phyloP scores from a whole-genome alignment of 2,797 vertebrate species.

The Kryptolebias ocellatus region DNA sequence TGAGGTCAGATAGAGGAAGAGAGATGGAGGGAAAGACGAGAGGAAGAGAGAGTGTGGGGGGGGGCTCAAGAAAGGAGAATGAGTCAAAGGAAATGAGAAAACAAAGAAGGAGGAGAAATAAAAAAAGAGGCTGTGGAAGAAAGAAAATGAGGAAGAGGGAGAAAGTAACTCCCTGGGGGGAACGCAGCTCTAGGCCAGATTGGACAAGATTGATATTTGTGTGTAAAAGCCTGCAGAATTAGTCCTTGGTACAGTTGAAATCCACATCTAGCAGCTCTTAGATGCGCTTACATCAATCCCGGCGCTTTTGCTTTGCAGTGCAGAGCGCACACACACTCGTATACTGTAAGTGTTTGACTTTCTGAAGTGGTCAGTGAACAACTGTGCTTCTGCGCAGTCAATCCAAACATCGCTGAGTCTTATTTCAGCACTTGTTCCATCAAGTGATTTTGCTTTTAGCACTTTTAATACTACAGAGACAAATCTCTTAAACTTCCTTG shows the following conservation, averaged over 20 bases:
- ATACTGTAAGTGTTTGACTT: conserved; percentile 43
- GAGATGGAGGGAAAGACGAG: conserved; percentile 54
- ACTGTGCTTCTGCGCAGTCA: conserved; percentile 11
- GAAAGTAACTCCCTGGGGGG: conserved; percentile 68
- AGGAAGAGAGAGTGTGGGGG: conserved; percentile 42
- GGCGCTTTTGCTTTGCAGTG: conserved; percentile 27
- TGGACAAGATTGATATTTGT: conserved; percentile 77
- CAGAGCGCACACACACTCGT: neutral
- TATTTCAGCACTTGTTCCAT: conserved; percentile 36
- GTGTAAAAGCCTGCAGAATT: conserved; percentile 69
- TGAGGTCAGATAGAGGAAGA: conserved; percentile 81
- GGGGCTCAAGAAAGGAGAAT: conserved; percentile 35
- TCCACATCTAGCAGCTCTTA: conserved; percentile 67
- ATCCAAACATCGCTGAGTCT: conserved; percentile 38
- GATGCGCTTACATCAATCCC: conserved; percentile 63
- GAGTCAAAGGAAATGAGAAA: conserved; percentile 53
- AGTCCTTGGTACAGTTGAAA: conserved; percentile 68
- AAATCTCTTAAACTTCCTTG: conserved; percentile 6
- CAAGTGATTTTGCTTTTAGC: conserved; percentile 56
- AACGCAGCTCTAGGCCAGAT: conserved; percentile 63
- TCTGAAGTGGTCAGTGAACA: conserved; percentile 42
- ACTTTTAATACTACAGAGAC: conserved; percentile 40
- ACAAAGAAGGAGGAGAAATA: conserved; percentile 34
- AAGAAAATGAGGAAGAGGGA: conserved; percentile 47
- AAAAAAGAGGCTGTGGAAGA: conserved; percentile 29